Evolutionary conservation across 2,888 invertebrate genomes (phyloP), one percentile per base, ranked within the genome.

Genomic region (Pantelozetes paolii): DNA sequence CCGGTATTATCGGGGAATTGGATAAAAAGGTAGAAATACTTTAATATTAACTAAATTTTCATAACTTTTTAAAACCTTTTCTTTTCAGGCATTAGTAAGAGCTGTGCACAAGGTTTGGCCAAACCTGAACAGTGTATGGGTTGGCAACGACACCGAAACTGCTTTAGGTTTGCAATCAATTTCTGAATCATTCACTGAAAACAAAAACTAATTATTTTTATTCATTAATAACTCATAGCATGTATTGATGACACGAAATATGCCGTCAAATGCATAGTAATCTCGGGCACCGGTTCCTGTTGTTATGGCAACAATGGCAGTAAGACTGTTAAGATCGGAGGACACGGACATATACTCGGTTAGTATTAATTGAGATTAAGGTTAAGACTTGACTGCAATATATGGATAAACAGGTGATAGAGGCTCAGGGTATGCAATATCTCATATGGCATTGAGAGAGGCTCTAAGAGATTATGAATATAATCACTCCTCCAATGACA

Each of bases 231-330:
- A 36, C 36, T 36, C 11, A 36, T 36, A 42, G 73, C 69, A 2
- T 67, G 73, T 48, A 42, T 73, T 64, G 67, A 64, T 28, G 42
- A 62, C 45, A 67, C 32, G 11, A 67, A 73, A 11, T 73, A 73
- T 70, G 20, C 45, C 45, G 48, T 73, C 54, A 48, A 50, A 45
- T 67, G 50, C 30, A 67, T 73, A 2, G 69, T 67, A 18, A 73
- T 73, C 13, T 73, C 73, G 20, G 73, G 73, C 45, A 73, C 73
- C 26, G 73, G 73, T 15, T 73, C 73, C 15, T 73, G 73, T 54
- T 73, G 73, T 26, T 73, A 73, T 30, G 73, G 73, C 13, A 73
- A 42, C 23, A 48, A 73, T 50, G 54, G 57, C 1, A 1, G 26
- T 0, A 42, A 1, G 20, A 42, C 40, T 1, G 45, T 26, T 1